These are phyloP conservation scores for Drosophila lacertosa DNA, from an alignment of 1,140 invertebrate genomes.

Conservation along the genomic window DNA sequence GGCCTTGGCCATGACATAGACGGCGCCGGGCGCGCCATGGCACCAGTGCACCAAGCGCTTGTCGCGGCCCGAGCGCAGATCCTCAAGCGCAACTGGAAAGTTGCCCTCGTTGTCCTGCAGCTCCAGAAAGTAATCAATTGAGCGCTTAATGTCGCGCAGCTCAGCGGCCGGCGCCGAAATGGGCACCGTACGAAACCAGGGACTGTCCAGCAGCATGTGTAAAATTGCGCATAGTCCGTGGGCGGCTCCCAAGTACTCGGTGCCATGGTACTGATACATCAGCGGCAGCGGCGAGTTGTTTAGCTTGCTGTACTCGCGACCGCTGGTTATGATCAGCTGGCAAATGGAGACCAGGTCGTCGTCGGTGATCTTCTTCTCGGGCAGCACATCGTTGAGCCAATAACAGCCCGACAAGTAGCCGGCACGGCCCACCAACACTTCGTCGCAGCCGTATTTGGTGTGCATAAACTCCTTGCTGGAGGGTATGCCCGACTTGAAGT, in stretches of 20 bases:
- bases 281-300: conserved; percentile 88
- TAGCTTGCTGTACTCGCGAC: conserved; percentile 87
- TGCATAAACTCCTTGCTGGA: conserved; percentile 85
- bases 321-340: conserved; percentile 88
- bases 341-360: conserved; percentile 87
- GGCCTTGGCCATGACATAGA: conserved; percentile 93
- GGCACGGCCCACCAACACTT: conserved; percentile 92
- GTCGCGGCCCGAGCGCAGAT: conserved; percentile 85
- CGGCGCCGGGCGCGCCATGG: conserved; percentile 92
- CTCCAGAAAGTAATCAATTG: conserved; percentile 86
- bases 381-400: conserved; percentile 88
- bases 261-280: conserved; percentile 94
- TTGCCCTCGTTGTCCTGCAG: conserved; percentile 90
- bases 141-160: conserved; percentile 85
- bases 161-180: conserved; percentile 86
- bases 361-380: conserved; percentile 85
- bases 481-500: conserved; percentile 82
- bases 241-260: conserved; percentile 93
- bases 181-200: conserved; percentile 77
- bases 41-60: conserved; percentile 94
- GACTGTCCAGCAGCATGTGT: conserved; percentile 85
- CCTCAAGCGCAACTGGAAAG: conserved; percentile 91
- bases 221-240: conserved; percentile 90
- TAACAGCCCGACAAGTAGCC: conserved; percentile 91
- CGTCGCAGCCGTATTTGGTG: conserved; percentile 90